Evolutionary conservation across 2,113 vertebrate species (phyloP), one percentile per base, ranked within the genome.

Genomic region (Actenoides hombroni): DNA sequence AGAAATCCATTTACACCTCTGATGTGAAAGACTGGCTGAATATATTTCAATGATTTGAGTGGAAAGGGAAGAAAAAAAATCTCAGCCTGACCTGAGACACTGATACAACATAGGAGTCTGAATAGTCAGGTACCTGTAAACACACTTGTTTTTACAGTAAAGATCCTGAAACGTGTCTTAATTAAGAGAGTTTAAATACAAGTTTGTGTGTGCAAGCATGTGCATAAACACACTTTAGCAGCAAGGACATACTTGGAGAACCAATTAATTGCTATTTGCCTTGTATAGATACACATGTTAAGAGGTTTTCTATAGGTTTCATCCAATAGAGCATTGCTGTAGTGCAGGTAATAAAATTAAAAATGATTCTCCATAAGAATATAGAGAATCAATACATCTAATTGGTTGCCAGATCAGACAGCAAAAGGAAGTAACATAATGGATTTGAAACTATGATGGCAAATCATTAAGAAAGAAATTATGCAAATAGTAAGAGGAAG

Each of bases 1-100:
- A 96, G 97, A 98, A 98, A 98, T 97, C 97, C 98, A 98, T 98
- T 98, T 97, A 97, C 97, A 98, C 97, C 97, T 98, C 96, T 96
- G 96, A 97, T 97, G 97, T 97, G 98, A 98, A 97, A 96, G 88
- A 97, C 90, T 83, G 95, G 77, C 89, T 94, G 94, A 97, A 97
- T 97, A 96, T 95, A 98, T 97, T 97, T 96, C 97, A 97, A 92
- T 94, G 92, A 96, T 88, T 96, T 97, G 86, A 97, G 92, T 68
- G 53, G 94, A 95, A 95, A 95, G 42, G 68, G 80, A 73, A 56
- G 63, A 64, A 84, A 48, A 44, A 94, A 95, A 89, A 90, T 57
- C 84, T 84, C 88, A 94, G 84, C 44, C 81, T 96, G 86, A 94
- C 90, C 83, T 17, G 67, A 96, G 97, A 96, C 54, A 96, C 33